phyloP scores from a whole-genome alignment of 2,113 vertebrate species.

The Poeciliopsis occidentalis region DNA sequence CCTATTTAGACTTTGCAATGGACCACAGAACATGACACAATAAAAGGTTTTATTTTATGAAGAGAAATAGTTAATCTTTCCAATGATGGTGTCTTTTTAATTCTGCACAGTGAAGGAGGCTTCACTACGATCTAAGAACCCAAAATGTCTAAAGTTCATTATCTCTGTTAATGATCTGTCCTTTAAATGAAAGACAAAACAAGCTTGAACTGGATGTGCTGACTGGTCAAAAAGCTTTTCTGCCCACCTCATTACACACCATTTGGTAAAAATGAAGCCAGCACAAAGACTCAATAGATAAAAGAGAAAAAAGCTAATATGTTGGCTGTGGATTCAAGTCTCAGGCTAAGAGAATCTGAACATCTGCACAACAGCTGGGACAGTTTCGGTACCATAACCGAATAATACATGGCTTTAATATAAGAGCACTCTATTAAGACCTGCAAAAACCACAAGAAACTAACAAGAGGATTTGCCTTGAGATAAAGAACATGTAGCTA shows the following conservation, averaged over 20 bases:
- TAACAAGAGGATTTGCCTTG: constrained; percentile 33
- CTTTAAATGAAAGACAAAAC: constrained; percentile 18
- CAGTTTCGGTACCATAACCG: constrained; percentile 43
- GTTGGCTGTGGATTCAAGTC: constrained; percentile 28
- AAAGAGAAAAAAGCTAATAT: constrained; percentile 28
- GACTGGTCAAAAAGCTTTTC: constrained; percentile 29
- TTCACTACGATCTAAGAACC: background rate
- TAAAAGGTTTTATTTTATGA: background rate
- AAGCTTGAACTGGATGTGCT: constrained; percentile 14
- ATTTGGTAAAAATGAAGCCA: constrained; percentile 38
- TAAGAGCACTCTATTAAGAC: constrained; percentile 57
- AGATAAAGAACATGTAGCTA: constrained; percentile 49
- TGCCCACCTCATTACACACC: constrained; percentile 40
- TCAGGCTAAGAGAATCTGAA: constrained; percentile 24
- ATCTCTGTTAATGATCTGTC: constrained; percentile 20
- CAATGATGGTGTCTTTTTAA: background rate
- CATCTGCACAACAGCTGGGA: constrained; percentile 36
- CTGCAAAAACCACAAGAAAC: constrained; percentile 1
- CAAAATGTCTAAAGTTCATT: constrained; percentile 10
- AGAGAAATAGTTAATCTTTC: background rate
- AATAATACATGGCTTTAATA: constrained; percentile 77
- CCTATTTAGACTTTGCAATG: background rate
- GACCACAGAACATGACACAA: background rate
- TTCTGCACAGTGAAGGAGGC: background rate
- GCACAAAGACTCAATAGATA: constrained; percentile 34